Base-by-base conservation (phyloP, 2,888 invertebrate species). In the Nipponacmea schrenckii region DNA sequence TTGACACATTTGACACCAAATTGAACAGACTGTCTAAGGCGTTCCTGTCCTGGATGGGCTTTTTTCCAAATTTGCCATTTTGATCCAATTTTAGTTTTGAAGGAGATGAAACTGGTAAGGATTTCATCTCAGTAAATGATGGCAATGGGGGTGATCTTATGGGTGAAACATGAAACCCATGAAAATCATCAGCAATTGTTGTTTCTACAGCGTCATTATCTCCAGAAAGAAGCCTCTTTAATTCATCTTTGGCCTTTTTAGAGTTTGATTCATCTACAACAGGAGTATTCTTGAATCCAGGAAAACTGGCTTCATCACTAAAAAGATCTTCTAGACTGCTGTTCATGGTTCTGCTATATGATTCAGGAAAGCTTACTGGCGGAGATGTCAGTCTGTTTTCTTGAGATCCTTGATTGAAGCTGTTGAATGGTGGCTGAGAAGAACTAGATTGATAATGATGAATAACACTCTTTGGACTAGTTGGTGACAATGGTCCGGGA, bases 251-350 rank as follows among this genome's bases (percentile, higher is more conserved):
- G 12, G 27, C 31, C 24, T 64, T 31, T n/a, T 17, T 64, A 20
- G n/a, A n/a, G 3, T 20, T n/a, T 12, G 31, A 3, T n/a, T 26
- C 20, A 64, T 26, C 64, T 26, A 10, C 15, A 17, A n/a, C 27
- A 24, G 56, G 10, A 12, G 56, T 24, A 56, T 7, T 56, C 24
- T 56, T 20, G 24, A 20, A 24, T 10, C 24, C 24, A 3, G 20
- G 56, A 56, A 56, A 56, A 14, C 56, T 56, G 12, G 56, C 8
- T 10, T 14, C 24, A 24, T 56, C 77, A 27, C 74, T 72, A 69
- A 81, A 81, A 64, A 81, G 67, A 67, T 81, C 81, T 44, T 79
- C 74, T 50, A 78, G 80, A 74, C 80, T 81, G 44, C 63, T 67
- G 44, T 69, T 67, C 26, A 44, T n/a, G 10, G 65, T 50, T n/a